Base-by-base conservation (phyloP, 1,140 invertebrate species). In the Limonius californicus region DNA sequence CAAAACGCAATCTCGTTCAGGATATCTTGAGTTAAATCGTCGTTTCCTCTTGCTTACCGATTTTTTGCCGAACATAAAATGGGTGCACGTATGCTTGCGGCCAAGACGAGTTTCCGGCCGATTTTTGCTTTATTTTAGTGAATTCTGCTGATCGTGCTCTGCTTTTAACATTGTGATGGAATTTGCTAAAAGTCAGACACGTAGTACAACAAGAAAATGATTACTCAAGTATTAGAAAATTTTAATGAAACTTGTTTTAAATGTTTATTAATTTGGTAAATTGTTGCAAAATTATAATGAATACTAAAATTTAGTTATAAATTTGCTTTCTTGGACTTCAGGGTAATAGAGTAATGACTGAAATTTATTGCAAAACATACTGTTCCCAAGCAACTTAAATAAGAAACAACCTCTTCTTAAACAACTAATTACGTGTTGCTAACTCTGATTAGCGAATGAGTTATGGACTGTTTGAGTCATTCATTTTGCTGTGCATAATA, bases 371-470 rank as follows among this genome's bases (percentile, higher is more conserved):
- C n/a, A n/a, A n/a, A n/a, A n/a, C n/a, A n/a, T n/a, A n/a, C n/a
- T 27, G 23, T 27, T 27, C 23, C 3, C 23, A 12, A 39, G n/a
- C 35, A 12, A 14, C 1, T 9, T 39, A 39, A 39, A 39, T 9
- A 21, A 54, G 50, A 16, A 21, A 21, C n/a, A 54, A 54, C 23
- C 8, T 19, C 50, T 18, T 15, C n/a, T 43, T 42, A 14, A 15
- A 14, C 32, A 58, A 42, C 23, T 58, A 58, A 58, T 58, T 58
- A 58, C 30, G 12, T 58, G 56, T 32, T 45, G 21, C 42, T 59
- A 30, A 19, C 21, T 39, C 35, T 59, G 57, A 59, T 59, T 59
- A 59, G 57, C 18, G 50, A 59, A 59, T 59, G 57, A 59, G 20
- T 59, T 50, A 59, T 59, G 57, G 57, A 35, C 39, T 45, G n/a